Evolutionary conservation across 2,113 vertebrate species (phyloP), one percentile per base, ranked within the genome.

Genomic region (Grallaria varia): DNA sequence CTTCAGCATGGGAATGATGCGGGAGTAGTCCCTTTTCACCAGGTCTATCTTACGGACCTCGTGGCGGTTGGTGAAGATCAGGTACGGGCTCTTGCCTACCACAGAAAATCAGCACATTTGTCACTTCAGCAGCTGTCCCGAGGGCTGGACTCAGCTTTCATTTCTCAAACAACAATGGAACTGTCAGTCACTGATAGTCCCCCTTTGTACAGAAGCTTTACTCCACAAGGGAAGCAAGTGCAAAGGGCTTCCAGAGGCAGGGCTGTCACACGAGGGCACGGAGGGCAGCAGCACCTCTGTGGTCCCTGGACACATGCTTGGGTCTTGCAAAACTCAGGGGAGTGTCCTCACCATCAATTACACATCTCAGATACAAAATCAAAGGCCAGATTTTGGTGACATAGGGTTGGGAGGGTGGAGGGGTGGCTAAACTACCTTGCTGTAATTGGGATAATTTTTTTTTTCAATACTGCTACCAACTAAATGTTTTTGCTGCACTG

Each of bases 51-150:
- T 98, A 2, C 99, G 98, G 66, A 99, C 99, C 96, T 99, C 99
- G 0, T 99, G 99, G 9, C 99, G 99, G 96, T 99, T 99, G 73
- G 99, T 99, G 96, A 99, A 99, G 97, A 99, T 98, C 52, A 99
- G 98, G 90, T 98, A 99, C 0, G 99, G 99, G 89, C 98, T 99
- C 94, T 98, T 99, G 85, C 99, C 99, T 98, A 87, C 30, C 37
- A 94, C 63, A 93, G 75, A 69, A 63, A 63, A 69, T 44, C 93
- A 85, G 25, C 2, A 5, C 63, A 69, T 83, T 42, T 83, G 62
- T 79, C 62, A 83, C n/a, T 72, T 91, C 20, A 95, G 80, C 80
- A 92, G 68, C 82, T 87, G 73, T 78, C 63, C 37, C 18, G 35
- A 72, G 30, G 37, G 27, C 25, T 76, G 50, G 33, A n/a, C 50